phyloP scores from a whole-genome alignment of 2,113 vertebrate species.

The Grus americana region DNA sequence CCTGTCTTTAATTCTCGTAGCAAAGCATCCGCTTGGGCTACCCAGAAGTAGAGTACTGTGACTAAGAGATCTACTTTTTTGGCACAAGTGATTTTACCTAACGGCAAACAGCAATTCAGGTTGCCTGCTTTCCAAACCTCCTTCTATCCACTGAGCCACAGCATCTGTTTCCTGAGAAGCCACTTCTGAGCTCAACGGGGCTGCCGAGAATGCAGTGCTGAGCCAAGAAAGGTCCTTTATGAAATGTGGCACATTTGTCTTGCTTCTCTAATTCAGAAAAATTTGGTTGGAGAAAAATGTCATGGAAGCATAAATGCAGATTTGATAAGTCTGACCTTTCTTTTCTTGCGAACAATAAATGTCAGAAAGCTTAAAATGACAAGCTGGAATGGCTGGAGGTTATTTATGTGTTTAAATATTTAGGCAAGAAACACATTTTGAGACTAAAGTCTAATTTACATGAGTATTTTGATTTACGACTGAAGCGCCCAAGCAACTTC shows the following conservation, averaged over 20 bases:
- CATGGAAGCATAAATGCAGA: constrained; percentile 75
- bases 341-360: constrained; percentile 79
- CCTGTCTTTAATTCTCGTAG: not conserved
- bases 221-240: constrained; percentile 49
- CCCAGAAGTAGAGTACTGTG: not conserved
- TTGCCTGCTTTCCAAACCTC: not conserved
- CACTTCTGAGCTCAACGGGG: not conserved
- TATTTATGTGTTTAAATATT: constrained; percentile 81
- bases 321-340: constrained; percentile 79
- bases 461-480: constrained; percentile 54
- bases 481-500: not conserved
- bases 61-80: not conserved
- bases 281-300: constrained; percentile 77
- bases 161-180: not conserved
- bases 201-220: not conserved
- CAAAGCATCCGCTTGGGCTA: not conserved
- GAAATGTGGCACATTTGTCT: constrained; percentile 63
- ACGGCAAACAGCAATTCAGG: not conserved
- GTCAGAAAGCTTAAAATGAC: constrained; percentile 78
- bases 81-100: not conserved
- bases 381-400: constrained; percentile 61
- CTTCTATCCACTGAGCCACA: not conserved
- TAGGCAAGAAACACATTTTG: constrained; percentile 72
- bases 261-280: constrained; percentile 68
- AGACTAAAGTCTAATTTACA: constrained; percentile 62